Conservation (phyloP, 1,140 invertebrate genomes). For the Magallana angulata region DNA sequence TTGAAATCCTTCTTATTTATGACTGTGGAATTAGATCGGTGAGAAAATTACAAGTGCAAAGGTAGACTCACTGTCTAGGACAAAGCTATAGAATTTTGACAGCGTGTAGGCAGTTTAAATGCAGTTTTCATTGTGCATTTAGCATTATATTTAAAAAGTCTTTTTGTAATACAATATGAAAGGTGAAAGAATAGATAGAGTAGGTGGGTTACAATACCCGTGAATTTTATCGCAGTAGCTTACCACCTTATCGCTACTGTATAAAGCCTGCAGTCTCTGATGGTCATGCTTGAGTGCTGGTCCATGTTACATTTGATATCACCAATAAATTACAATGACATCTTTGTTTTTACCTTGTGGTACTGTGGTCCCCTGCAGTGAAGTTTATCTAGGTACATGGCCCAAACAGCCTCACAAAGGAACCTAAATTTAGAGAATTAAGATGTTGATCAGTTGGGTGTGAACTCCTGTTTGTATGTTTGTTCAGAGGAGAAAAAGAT, state of each 20-base stretch:
- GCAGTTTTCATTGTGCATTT: slow-evolving; percentile 18
- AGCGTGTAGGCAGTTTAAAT: background rate
- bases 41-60: background rate
- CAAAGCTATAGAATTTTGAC: slow-evolving; percentile 7
- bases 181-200: background rate
- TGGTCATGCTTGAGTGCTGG: slow-evolving; percentile 15
- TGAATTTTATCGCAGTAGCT: slow-evolving; percentile 11
- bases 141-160: slow-evolving; percentile 9
- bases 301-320: slow-evolving; percentile 26
- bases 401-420: slow-evolving; percentile 3
- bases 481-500: background rate
- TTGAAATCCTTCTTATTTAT: background rate
- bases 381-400: slow-evolving; percentile 16
- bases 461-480: background rate
- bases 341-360: slow-evolving; percentile 33
- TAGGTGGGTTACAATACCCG: slow-evolving; percentile 6
- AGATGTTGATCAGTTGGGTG: slow-evolving; percentile 22
- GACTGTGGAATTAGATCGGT: background rate
- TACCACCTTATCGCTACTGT: slow-evolving; percentile 4
- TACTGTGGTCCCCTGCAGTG: slow-evolving; percentile 1
- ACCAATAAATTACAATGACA: slow-evolving; percentile 33
- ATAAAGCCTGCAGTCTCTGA: slow-evolving; percentile 15
- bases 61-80: background rate
- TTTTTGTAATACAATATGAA: slow-evolving; percentile 26
- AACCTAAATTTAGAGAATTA: background rate